Conservation (phyloP, 2,113 vertebrate genomes). For the Hemicordylus capensis region DNA sequence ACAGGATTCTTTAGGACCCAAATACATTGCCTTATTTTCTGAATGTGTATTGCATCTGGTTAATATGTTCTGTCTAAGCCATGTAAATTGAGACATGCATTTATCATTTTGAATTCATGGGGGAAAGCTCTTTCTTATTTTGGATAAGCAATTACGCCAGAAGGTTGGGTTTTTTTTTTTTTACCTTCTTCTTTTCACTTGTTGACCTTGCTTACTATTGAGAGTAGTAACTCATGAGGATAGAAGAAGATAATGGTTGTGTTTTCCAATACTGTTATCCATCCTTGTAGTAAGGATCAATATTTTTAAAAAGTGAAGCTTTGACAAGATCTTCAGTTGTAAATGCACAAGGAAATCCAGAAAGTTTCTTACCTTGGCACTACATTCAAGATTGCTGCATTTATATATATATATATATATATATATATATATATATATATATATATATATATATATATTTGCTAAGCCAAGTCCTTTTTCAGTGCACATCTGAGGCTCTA, state of each 20-base stretch:
- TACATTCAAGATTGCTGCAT: not conserved
- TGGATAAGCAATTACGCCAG: not conserved
- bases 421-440: too few species aligned
- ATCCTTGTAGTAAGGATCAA: slow-evolving; percentile 45
- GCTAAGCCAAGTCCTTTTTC: slow-evolving; percentile 45
- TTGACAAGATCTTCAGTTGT: not conserved
- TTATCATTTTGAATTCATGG: not conserved
- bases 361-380: not conserved
- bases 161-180: not conserved
- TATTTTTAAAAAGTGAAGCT: slow-evolving; percentile 42
- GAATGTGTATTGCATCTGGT: slow-evolving; percentile 19
- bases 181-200: slow-evolving; percentile 28
- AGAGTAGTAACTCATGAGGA: slow-evolving; percentile 50
- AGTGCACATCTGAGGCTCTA: slow-evolving; percentile 12
- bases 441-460: too few species aligned
- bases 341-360: slow-evolving; percentile 15
- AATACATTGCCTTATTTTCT: not conserved
- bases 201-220: slow-evolving; percentile 62
- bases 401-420: too few species aligned
- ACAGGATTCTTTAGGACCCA: not conserved
- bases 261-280: slow-evolving; percentile 60
- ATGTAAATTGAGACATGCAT: not conserved
- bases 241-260: slow-evolving; percentile 49
- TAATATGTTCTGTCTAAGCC: slow-evolving; percentile 19
- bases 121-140: not conserved